Percentiles rank a stretch among this genome's conserved stretches.
Evolutionary conservation across 2,888 invertebrate genomes (phyloP).

Genomic region (Ophraella communa): DNA sequence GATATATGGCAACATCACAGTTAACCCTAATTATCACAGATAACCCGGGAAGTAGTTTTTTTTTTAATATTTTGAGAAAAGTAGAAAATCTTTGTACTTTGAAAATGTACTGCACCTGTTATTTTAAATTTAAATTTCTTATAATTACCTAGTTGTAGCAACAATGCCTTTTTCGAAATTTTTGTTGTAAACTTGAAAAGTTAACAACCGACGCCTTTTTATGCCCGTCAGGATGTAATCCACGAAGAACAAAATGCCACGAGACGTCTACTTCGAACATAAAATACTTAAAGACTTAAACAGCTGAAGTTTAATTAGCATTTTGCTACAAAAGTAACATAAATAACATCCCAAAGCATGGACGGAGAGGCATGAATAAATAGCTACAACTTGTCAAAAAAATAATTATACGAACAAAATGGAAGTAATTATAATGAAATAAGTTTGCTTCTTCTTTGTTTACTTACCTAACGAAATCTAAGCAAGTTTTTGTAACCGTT

Average conservation of each 20-base stretch:
- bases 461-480: background rate
- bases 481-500: background rate
- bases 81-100: no score
- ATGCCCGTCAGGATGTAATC: background rate
- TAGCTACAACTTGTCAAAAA: background rate
- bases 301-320: slow-evolving; percentile 8
- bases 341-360: background rate
- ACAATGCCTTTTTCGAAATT: no score
- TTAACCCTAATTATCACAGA: no score
- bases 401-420: background rate
- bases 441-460: no score
- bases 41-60: no score
- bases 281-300: slow-evolving; percentile 5
- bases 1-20: no score
- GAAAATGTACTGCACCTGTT: no score
- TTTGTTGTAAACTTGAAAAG: no score
- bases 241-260: background rate
- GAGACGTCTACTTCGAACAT: background rate
- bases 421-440: background rate
- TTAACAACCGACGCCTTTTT: background rate
- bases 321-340: slow-evolving; percentile 8
- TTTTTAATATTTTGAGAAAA: no score
- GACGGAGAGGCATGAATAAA: background rate
- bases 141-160: no score
- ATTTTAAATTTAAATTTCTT: no score